Conservation (phyloP, 2,888 invertebrate genomes). For the Syrista parreyssii region DNA sequence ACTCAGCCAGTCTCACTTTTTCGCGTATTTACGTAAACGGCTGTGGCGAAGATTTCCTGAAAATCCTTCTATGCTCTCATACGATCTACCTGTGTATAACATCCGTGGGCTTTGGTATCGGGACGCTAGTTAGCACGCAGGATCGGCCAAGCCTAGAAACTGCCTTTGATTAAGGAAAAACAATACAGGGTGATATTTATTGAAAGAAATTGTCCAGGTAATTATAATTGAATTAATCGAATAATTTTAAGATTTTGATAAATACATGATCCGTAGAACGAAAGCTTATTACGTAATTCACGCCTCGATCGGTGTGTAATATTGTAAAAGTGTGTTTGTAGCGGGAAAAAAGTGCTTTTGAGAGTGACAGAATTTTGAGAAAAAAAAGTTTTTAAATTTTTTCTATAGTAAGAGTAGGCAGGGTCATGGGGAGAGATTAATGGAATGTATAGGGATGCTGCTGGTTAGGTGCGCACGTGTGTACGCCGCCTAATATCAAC, state of each 20-base stretch:
- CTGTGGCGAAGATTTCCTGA: neutral
- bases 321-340: neutral
- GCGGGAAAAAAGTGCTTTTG: neutral
- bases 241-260: neutral
- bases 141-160: neutral
- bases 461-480: conserved; percentile 20
- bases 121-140: neutral
- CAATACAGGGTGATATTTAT: neutral
- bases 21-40: neutral
- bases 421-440: neutral
- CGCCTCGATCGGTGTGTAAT: neutral
- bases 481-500: conserved; percentile 41
- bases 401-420: neutral
- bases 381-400: too few relatives aligned
- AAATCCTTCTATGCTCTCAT: neutral
- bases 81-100: neutral
- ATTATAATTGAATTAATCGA: too few relatives aligned
- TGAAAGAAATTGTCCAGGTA: neutral
- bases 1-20: neutral
- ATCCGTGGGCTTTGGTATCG: neutral
- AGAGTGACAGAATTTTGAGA: neutral
- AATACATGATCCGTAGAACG: neutral
- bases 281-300: neutral
- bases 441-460: neutral
- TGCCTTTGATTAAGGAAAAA: neutral